A percentile compares a stretch with the other conserved stretches of the same genome.
Evolutionary conservation across 2,797 vertebrate genomes (phyloP).

Genomic region (Dryobates pubescens): DNA sequence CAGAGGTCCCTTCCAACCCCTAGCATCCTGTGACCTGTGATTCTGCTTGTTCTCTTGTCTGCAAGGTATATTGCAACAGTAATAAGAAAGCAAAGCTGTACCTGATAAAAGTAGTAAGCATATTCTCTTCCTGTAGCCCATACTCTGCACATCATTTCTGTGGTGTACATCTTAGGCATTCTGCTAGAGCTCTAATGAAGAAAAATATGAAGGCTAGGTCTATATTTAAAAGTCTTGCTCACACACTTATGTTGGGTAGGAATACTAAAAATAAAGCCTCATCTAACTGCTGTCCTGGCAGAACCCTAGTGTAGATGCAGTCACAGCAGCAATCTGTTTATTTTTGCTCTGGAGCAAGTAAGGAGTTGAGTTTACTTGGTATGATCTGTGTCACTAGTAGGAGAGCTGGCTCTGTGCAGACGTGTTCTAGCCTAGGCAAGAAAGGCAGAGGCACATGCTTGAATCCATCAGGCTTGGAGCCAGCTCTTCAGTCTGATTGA

Average conservation of each 20-base stretch:
- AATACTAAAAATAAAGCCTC: conserved; percentile 60
- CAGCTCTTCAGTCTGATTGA: conserved; percentile 46
- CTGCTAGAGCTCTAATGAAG: conserved; percentile 44
- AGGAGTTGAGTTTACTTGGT: background rate
- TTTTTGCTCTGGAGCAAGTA: conserved; percentile 26
- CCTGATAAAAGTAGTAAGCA: background rate
- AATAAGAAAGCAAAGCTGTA: background rate
- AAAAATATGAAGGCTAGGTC: conserved; percentile 42
- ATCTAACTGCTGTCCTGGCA: conserved; percentile 56
- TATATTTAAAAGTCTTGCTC: conserved; percentile 62
- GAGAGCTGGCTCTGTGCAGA: conserved; percentile 23
- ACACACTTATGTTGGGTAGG: conserved; percentile 57
- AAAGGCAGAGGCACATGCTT: conserved; percentile 34
- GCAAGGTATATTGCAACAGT: background rate
- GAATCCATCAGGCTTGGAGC: conserved; percentile 18
- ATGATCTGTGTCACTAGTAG: background rate
- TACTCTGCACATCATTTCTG: conserved; percentile 1
- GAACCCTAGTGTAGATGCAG: conserved; percentile 29
- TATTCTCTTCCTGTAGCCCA: background rate
- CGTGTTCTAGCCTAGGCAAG: conserved; percentile 13
- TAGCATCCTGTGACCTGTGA: too few relatives aligned
- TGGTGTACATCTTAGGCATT: conserved; percentile 20
- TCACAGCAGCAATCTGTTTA: conserved; percentile 47
- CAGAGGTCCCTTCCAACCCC: too few relatives aligned
- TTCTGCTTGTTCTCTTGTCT: background rate